Base-by-base conservation (phyloP, 2,113 vertebrate genomes). In the Sapajus apella region DNA sequence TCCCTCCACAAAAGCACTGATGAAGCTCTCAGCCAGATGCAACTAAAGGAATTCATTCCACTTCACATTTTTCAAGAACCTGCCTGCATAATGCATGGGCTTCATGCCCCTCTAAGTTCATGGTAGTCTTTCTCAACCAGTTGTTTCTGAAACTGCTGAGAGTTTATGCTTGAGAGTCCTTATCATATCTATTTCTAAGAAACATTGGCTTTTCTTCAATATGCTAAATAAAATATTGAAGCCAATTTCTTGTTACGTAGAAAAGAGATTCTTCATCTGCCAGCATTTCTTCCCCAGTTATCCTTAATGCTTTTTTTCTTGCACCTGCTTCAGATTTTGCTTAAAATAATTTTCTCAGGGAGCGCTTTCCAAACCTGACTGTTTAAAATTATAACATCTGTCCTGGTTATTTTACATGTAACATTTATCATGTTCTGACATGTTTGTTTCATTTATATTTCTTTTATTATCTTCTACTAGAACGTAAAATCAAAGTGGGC, bases 271-370 rank as follows among this genome's bases (percentile, higher is more conserved):
- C 66, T 55, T 84, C 16, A 25, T 68, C 58, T 64, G 55, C 35
- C 16, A 20, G 7, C 2, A 8, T 61, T 73, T 86, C 32, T 91
- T 91, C 50, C 35, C 18, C 47, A 52, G 45, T 58, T 72, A 70
- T 30, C 5, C 23, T 72, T 47, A 73, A 3, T 73, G 37, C 8
- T 82, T 75, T 27, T 35, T 73, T 8, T 76, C 50, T 73, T 13
- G 64, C 47, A 77, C n/a, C 23, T 90, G 64, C 68, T 94, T 94
- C 70, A 83, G 12, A 66, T 79, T 95, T 95, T 95, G 35, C 77
- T 73, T 30, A 75, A 82, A 81, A 72, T 66, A 77, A 95, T 83
- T 66, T 87, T 94, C 55, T 79, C 37, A 72, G 27, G 13, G 43
- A 82, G 23, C 14, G 4, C 76, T 84, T 92, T 77, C n/a, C 40